phyloP scores from a whole-genome alignment of 1,140 invertebrate species.

The Luehdorfia chinensis region DNA sequence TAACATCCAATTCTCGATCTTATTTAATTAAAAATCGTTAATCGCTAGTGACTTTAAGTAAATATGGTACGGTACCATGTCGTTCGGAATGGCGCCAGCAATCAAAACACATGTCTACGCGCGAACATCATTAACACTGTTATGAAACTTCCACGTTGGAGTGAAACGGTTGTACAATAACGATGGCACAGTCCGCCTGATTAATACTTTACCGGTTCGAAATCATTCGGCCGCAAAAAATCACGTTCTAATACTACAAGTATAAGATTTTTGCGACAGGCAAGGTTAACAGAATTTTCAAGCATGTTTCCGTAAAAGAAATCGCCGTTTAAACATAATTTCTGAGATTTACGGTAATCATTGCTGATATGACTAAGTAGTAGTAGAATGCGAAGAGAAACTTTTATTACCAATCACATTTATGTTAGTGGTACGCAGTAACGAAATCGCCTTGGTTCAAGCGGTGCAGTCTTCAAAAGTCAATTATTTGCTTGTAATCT shows the following conservation, averaged over 20 bases:
- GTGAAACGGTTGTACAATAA: not conserved
- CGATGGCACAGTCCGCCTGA: slow-evolving; percentile 6
- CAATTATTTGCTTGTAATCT: too few relatives aligned
- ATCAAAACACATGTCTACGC: slow-evolving; percentile 58
- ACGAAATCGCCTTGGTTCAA: too few relatives aligned
- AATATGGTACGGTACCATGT: slow-evolving; percentile 31
- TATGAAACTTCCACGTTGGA: slow-evolving; percentile 33
- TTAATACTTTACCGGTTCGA: slow-evolving; percentile 22
- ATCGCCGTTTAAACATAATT: not conserved
- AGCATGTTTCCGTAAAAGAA: slow-evolving; percentile 1
- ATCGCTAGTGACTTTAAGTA: not conserved
- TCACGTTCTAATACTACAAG: slow-evolving; percentile 19
- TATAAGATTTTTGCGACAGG: slow-evolving; percentile 4
- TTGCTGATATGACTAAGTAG: not conserved
- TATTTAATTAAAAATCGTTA: slow-evolving; percentile 14
- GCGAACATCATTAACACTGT: slow-evolving; percentile 30
- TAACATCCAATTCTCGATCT: too few relatives aligned
- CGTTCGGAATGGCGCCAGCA: slow-evolving; percentile 43
- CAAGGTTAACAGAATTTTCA: slow-evolving; percentile 1
- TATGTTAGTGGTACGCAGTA: too few relatives aligned
- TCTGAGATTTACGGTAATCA: not conserved
- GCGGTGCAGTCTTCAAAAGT: too few relatives aligned
- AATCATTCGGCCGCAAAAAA: slow-evolving; percentile 28
- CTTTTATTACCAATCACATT: too few relatives aligned
- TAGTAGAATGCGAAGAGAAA: too few relatives aligned